Base-by-base conservation (phyloP, 2,113 vertebrate genomes). In the Neolamprologus tretocephalus region DNA sequence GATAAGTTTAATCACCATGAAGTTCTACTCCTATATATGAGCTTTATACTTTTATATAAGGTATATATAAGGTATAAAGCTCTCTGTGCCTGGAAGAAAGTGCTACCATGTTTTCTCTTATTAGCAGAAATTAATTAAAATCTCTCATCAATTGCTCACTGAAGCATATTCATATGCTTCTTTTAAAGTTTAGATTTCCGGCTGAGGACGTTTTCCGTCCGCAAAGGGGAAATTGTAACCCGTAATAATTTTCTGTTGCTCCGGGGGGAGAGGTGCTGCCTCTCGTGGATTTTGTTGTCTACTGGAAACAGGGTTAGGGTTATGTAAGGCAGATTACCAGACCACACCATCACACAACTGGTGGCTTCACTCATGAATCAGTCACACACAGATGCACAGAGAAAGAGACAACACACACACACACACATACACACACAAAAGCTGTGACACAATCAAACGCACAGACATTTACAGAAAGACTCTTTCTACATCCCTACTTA, bases 291-390 rank as follows among this genome's bases (percentile, higher is more conserved):
- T 94, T 93, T 89, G 85, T 73, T 90, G 26, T 57, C 73, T 49
- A 63, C 21, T 89, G 83, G 78, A 84, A 87, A 89, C 81, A 55
- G 55, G 7, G 87, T 82, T 55, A 37, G 82, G 63, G 91, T 95
- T 95, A 94, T 66, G 68, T 95, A 95, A 94, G 19, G 68, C 79
- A 90, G 92, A 94, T 94, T 89, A 91, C 31, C 53, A 58, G 80
- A 82, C 61, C 68, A n/a, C 87, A 86, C 78, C 37, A 86, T 85
- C 68, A 81, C 87, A 92, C 81, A 40, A 86, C 83, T 3, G 8
- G 54, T 89, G 81, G 81, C 54, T 89, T 80, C 58, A 26, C 80
- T 81, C 78, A 71, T 86, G 71, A 91, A 91, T 84, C 86, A 61
- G 82, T 81, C 61, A 73, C 31, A 58, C 31, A 66, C n/a, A 86